phyloP scores from a whole-genome alignment of 2,113 vertebrate species.

The Petrocephalus zakoni region DNA sequence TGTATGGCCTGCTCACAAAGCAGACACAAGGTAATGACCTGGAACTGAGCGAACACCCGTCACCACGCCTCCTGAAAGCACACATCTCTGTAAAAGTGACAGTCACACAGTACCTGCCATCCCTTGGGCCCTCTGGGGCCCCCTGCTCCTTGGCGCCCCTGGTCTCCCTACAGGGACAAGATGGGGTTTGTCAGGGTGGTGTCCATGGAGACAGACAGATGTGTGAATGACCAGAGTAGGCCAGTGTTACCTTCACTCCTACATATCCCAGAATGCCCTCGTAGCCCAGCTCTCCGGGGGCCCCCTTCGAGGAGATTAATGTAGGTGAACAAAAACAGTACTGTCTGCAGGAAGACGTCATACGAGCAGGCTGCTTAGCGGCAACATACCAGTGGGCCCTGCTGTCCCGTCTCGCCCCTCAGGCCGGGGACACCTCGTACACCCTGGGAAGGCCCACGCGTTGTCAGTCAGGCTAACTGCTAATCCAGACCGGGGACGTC shows the following conservation, averaged over 20 bases:
- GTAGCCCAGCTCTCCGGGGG: constrained; percentile 54
- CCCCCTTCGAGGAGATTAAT: constrained; percentile 45
- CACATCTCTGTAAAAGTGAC: background rate
- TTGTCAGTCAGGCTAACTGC: background rate
- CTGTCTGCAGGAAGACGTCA: constrained; percentile 7
- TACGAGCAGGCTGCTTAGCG: background rate
- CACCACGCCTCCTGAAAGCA: background rate
- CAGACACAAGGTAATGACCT: background rate
- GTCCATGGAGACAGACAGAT: constrained; percentile 2
- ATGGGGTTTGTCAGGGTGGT: constrained; percentile 4
- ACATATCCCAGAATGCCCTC: constrained; percentile 63
- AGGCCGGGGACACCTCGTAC: constrained; percentile 56
- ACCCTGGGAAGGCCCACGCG: constrained; percentile 49
- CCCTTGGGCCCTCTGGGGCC: constrained; percentile 51
- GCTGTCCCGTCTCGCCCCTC: constrained; percentile 46
- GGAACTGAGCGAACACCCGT: background rate
- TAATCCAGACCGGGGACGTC: background rate
- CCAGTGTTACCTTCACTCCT: constrained; percentile 62
- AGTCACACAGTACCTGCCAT: constrained; percentile 50
- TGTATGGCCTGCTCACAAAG: background rate
- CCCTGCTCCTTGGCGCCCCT: constrained; percentile 44
- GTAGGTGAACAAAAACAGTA: background rate
- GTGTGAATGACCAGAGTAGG: background rate
- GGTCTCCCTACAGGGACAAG: constrained; percentile 49
- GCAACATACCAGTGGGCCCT: constrained; percentile 52